Base-by-base conservation (phyloP, 1,140 invertebrate species). In the Orchesella cincta region DNA sequence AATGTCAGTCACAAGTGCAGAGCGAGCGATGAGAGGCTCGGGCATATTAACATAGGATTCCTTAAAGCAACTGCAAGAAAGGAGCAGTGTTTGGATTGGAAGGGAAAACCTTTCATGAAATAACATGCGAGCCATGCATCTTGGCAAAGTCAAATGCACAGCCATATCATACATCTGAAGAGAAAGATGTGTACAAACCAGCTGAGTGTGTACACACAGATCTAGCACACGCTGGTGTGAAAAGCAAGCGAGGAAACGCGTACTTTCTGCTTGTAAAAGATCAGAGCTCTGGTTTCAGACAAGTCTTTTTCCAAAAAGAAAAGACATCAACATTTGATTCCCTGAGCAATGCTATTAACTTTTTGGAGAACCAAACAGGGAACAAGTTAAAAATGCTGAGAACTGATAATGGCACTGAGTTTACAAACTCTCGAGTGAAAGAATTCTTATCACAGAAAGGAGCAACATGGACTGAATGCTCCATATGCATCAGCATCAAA, bases 401-500 rank as follows among this genome's bases (percentile, higher is more conserved):
- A 76, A 84, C 83, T n/a, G 87, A 88, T 75, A 87, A 86, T 83
- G 86, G 85, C 5, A 83, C 75, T 20, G 84, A 86, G 78, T 82
- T 85, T 8, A 36, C 3, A 20, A 73, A 36, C 20, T 5, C 1
- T 31, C 3, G 12, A 8, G 8, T 78, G 1, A 64, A 46, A 26
- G n/a, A 64, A 1, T 78, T 57, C 54, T 52, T 76, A 0, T 79
- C 75, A 0, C 36, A 74, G 16, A 67, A 79, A 20, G 78, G 78
- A 0, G 76, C 18, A 34, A 23, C 46, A 52, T 51, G 78, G 75
- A 0, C 23, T 28, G 0, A 79, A 76, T n/a, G 74, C 78, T 76
- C 74, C 78, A 0, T 2, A 54, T 23, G 0, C 51, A 2, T 62
- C 39, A n/a, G 36, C 26, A 1, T 72, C 74, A 20, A 79, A 79